Conservation (phyloP, 2,888 invertebrate genomes). For the Pachydiplax longipennis region DNA sequence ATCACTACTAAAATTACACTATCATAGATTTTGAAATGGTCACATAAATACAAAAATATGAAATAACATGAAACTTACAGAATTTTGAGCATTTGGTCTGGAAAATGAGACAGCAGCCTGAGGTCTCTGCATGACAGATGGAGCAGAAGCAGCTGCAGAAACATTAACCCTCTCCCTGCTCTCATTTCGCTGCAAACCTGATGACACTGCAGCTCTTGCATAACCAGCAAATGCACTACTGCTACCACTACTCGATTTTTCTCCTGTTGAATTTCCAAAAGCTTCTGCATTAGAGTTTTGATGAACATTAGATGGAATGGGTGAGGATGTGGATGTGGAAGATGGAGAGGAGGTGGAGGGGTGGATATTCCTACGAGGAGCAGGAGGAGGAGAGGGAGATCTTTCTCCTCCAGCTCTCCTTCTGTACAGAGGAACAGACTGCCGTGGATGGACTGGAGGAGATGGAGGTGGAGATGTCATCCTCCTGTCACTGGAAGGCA, state of each 20-base stretch:
- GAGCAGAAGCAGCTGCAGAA: background rate
- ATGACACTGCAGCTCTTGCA: conserved; percentile 51
- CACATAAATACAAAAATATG: no score
- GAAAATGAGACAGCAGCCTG: conserved; percentile 15
- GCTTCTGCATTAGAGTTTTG: conserved; percentile 16
- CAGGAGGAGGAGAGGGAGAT: background rate
- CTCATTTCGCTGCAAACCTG: conserved; percentile 2
- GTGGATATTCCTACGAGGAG: background rate
- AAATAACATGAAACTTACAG: background rate
- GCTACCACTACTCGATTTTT: conserved; percentile 49
- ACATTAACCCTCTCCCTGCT: background rate
- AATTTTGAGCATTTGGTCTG: background rate
- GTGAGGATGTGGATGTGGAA: conserved; percentile 10
- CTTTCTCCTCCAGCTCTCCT: conserved; percentile 12
- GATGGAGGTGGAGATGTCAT: background rate
- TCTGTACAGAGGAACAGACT: conserved; percentile 23
- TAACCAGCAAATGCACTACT: conserved; percentile 53
- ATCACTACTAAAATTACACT: no score
- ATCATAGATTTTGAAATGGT: no score
- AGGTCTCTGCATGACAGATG: background rate
- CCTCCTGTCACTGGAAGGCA: background rate
- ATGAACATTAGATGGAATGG: conserved; percentile 19
- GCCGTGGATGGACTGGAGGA: background rate
- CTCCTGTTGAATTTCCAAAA: background rate
- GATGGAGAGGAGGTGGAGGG: conserved; percentile 5